These are phyloP conservation scores for Cryptosula pallasiana DNA, from an alignment of 2,888 invertebrate species.

Conservation along the genomic window DNA sequence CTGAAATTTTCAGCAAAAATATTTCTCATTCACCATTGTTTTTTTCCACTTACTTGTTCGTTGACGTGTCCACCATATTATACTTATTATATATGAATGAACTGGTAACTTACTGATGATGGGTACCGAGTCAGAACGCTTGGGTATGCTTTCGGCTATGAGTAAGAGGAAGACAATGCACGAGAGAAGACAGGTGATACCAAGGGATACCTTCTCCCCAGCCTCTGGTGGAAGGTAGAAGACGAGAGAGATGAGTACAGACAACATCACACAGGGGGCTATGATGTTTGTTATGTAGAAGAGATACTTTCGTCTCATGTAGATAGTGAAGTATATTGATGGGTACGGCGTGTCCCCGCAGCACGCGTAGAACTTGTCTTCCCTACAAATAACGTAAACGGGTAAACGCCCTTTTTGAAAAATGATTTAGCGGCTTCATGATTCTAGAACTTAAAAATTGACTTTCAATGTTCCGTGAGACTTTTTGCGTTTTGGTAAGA, in stretches of 20 bases:
- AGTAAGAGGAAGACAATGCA: conserved; percentile 42
- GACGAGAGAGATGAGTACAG: conserved; percentile 37
- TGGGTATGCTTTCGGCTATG: conserved; percentile 41
- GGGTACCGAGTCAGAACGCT: conserved; percentile 36
- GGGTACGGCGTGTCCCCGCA: conserved; percentile 33
- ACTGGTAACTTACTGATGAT: conserved; percentile 34
- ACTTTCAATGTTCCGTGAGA: no score
- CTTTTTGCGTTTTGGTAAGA: no score
- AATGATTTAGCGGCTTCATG: no score
- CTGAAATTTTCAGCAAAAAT: no score
- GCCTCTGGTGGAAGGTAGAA: conserved; percentile 42
- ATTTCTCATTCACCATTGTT: no score
- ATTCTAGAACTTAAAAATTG: no score
- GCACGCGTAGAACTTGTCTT: conserved; percentile 31
- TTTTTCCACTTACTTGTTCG: no score
- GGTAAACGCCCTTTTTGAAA: no score
- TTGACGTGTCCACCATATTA: no score
- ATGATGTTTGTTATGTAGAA: conserved; percentile 41
- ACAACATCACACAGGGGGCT: conserved; percentile 39
- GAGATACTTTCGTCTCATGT: conserved; percentile 32
- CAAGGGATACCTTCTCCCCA: conserved; percentile 41
- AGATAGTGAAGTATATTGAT: conserved; percentile 31
- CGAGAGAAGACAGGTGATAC: conserved; percentile 41
- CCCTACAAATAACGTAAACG: no score
- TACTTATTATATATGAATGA: no score